Conservation (phyloP, 2,888 invertebrate species). For the Gerris lacustris region DNA sequence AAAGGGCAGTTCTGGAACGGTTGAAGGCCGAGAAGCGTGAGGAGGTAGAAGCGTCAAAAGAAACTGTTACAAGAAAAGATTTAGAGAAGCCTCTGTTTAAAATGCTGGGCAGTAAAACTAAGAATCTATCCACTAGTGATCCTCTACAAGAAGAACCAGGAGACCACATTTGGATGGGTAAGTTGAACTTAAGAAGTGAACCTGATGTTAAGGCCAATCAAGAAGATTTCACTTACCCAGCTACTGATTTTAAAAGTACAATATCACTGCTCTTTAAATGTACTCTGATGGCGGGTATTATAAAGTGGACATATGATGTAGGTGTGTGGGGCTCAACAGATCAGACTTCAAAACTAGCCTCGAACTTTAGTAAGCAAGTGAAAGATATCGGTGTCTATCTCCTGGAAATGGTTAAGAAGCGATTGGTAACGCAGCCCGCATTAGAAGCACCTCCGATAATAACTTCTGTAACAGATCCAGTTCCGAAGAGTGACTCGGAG, state of each 20-base stretch:
- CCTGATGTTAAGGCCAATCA: background rate
- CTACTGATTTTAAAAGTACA: background rate
- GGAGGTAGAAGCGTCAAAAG: background rate
- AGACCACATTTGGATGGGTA: background rate
- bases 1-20: background rate
- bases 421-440: no score
- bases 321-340: background rate
- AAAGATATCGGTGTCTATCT: no score
- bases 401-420: no score
- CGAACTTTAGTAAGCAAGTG: no score
- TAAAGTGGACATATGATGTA: background rate
- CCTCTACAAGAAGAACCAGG: background rate
- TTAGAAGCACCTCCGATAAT: no score
- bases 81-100: background rate
- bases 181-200: background rate
- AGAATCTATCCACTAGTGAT: background rate
- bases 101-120: background rate
- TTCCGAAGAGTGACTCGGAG: no score
- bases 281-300: background rate
- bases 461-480: no score
- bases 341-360: background rate
- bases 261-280: background rate
- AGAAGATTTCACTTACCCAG: background rate
- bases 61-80: background rate
- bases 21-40: background rate